These are phyloP conservation scores for Aegithalos caudatus DNA, from an alignment of 2,113 vertebrate genomes.

Conservation along the genomic window DNA sequence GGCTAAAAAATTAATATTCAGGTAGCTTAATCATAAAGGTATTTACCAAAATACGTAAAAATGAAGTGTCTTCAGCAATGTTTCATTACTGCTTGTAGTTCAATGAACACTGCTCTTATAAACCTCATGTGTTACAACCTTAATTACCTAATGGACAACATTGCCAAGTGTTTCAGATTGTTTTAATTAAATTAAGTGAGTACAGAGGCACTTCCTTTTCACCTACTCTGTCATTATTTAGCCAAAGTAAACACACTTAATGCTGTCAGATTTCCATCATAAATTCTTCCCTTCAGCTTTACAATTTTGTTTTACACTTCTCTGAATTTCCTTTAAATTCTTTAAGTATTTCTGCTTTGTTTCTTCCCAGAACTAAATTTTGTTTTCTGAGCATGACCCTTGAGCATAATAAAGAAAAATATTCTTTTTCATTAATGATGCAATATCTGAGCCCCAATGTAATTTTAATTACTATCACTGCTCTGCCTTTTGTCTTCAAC, in stretches of 20 bases:
- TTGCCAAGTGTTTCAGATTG: not conserved
- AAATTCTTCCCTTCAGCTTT: not conserved
- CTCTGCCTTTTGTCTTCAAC: not conserved
- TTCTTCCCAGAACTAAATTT: not conserved
- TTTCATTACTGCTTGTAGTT: not conserved
- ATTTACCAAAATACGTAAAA: not conserved
- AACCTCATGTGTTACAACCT: not conserved
- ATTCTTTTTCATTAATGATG: not conserved
- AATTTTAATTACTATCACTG: not conserved
- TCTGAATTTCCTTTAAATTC: not conserved
- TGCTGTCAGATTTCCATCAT: not conserved
- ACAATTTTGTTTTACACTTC: not conserved
- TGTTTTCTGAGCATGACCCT: not conserved
- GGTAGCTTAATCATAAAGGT: not conserved
- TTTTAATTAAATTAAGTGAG: conserved; percentile 13
- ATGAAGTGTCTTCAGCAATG: not conserved
- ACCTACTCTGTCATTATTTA: not conserved
- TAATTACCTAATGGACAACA: not conserved
- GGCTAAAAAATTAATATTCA: not conserved
- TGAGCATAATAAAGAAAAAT: not conserved
- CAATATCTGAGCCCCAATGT: not conserved
- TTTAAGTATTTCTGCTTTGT: not conserved
- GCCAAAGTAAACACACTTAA: not conserved
- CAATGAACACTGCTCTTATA: not conserved
- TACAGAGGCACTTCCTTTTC: not conserved